Conservation (phyloP, 2,113 vertebrate species). For the Zosterops borbonicus region DNA sequence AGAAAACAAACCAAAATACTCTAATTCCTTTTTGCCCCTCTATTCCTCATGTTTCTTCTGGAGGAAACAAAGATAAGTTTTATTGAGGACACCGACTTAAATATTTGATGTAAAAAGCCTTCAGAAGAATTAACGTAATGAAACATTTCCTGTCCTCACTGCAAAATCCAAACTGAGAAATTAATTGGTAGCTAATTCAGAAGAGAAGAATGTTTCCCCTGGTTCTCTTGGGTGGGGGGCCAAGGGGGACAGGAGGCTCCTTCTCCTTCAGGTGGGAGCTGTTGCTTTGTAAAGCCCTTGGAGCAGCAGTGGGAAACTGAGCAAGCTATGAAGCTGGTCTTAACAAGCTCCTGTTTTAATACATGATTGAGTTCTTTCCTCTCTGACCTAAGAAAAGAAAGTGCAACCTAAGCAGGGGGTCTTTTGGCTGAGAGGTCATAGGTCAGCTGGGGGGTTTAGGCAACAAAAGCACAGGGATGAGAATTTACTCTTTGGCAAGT, state of each 20-base stretch:
- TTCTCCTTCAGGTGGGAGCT: background rate
- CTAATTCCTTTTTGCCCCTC: background rate
- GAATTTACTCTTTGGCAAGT: background rate
- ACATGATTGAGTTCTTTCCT: conserved; percentile 17
- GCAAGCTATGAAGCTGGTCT: background rate
- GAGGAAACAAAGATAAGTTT: background rate
- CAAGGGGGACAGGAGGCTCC: background rate
- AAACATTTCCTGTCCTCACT: background rate
- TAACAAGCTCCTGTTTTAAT: conserved; percentile 2
- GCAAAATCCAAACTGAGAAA: background rate
- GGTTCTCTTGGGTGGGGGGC: background rate
- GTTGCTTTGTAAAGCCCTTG: background rate
- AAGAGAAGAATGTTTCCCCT: background rate
- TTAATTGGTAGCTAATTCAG: background rate
- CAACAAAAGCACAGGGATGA: background rate
- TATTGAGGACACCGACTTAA: background rate
- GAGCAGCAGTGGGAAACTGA: background rate
- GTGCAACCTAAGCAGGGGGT: background rate
- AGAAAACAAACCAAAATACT: background rate
- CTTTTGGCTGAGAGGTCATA: background rate
- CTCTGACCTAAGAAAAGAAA: background rate
- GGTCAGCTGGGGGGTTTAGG: background rate
- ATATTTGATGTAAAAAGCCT: background rate
- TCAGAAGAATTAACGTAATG: background rate
- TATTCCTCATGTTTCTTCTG: background rate